Evolutionary conservation across 1,140 invertebrate species (phyloP).

Genomic region (Drosophila carrolli): DNA sequence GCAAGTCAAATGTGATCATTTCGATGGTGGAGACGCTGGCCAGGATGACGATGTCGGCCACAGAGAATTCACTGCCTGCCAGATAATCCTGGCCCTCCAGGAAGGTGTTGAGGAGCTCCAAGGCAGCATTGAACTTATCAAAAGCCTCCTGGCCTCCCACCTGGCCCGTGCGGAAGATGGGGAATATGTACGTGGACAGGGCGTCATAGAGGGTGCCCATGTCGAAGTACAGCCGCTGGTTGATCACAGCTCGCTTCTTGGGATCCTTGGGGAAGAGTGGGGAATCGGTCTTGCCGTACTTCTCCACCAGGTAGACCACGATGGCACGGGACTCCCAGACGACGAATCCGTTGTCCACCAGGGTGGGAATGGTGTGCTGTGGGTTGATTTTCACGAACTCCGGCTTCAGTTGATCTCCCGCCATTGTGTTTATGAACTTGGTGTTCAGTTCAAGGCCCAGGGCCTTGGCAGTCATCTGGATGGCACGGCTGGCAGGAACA

Average conservation of each 20-base stretch:
- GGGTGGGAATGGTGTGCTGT: constrained; percentile 88
- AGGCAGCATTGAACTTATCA: constrained; percentile 87
- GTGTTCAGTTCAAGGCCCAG: constrained; percentile 90
- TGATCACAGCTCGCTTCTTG: constrained; percentile 88
- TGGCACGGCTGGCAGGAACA: constrained; percentile 89
- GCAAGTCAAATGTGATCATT: constrained; percentile 87
- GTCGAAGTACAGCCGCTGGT: constrained; percentile 91
- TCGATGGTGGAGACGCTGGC: constrained; percentile 88
- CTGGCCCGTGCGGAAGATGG: constrained; percentile 87
- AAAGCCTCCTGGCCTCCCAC: constrained; percentile 87
- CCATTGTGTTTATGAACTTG: constrained; percentile 87
- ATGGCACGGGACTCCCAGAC: constrained; percentile 90
- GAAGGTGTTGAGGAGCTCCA: constrained; percentile 88
- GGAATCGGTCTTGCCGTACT: constrained; percentile 88
- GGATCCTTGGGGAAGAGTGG: constrained; percentile 88
- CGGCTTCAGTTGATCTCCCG: constrained; percentile 88
- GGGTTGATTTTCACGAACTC: constrained; percentile 88
- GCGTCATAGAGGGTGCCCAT: constrained; percentile 88
- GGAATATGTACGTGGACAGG: constrained; percentile 88
- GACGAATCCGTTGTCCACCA: constrained; percentile 89
- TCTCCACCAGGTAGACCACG: constrained; percentile 88
- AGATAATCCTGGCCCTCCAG: constrained; percentile 88
- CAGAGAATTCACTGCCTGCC: constrained; percentile 88
- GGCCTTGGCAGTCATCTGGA: constrained; percentile 88
- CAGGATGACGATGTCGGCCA: constrained; percentile 89